A percentile compares a stretch with the other conserved stretches of the same genome.
Conservation (phyloP, 2,797 vertebrate genomes). For the Okamejei kenojei region DNA sequence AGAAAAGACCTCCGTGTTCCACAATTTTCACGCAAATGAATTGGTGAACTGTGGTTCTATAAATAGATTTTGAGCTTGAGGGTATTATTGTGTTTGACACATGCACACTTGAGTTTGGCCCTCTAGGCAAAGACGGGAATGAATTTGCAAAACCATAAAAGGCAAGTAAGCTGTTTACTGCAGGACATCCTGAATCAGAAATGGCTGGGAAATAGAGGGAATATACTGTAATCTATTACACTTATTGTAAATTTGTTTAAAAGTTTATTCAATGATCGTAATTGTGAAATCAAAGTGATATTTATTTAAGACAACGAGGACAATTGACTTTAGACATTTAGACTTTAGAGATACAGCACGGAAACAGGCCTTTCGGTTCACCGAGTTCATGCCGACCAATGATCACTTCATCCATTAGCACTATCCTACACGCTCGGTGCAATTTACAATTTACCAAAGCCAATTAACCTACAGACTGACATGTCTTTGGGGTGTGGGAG, state of each 20-base stretch:
- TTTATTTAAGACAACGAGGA: neutral
- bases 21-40: conserved; percentile 14
- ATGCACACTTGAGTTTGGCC: neutral
- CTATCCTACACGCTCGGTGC: no score
- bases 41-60: neutral
- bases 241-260: neutral
- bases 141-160: conserved; percentile 32
- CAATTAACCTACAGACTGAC: no score
- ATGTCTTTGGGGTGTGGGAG: no score
- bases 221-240: neutral
- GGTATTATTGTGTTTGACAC: conserved; percentile 22
- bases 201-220: neutral
- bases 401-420: no score
- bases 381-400: no score
- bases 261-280: neutral
- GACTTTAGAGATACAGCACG: no score
- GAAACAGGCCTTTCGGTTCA: no score
- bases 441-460: no score
- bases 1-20: neutral
- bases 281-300: neutral
- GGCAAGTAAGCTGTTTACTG: conserved; percentile 8
- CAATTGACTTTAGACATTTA: no score
- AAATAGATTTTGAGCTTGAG: conserved; percentile 33
- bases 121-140: conserved; percentile 17
- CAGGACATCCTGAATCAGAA: neutral